phyloP scores from a whole-genome alignment of 2,888 invertebrate species.

The Lithophane socia region DNA sequence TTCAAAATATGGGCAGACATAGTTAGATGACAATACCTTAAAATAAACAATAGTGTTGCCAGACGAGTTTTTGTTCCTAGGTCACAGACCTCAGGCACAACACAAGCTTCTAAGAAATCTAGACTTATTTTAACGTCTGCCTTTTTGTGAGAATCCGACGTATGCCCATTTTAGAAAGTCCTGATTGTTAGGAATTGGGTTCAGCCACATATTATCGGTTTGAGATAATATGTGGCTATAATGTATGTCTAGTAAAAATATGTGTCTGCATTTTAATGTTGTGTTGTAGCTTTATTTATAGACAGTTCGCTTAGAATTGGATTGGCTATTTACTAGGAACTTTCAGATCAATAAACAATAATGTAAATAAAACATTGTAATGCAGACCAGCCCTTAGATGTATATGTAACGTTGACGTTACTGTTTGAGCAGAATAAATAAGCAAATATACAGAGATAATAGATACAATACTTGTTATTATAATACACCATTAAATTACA shows the following conservation, averaged over 20 bases:
- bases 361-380: not conserved
- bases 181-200: conserved; percentile 24
- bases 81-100: conserved; percentile 58
- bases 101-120: conserved; percentile 60
- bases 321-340: not conserved
- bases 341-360: not conserved
- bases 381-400: not conserved
- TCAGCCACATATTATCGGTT: conserved; percentile 5
- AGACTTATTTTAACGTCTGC: conserved; percentile 58
- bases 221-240: conserved; percentile 28
- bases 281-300: not conserved
- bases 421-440: not conserved
- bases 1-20: conserved; percentile 24
- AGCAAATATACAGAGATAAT: too few species aligned
- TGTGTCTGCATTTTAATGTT: conserved; percentile 36
- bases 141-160: conserved; percentile 47
- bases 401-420: not conserved
- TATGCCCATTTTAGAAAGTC: conserved; percentile 59
- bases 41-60: conserved; percentile 38
- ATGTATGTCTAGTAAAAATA: too few species aligned
- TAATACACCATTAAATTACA: too few species aligned
- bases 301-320: not conserved
- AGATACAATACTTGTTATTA: too few species aligned
- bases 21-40: conserved; percentile 40
- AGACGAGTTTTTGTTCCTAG: conserved; percentile 59